Evolutionary conservation across 2,797 vertebrate genomes (phyloP).

Genomic region (Ataeniobius toweri): DNA sequence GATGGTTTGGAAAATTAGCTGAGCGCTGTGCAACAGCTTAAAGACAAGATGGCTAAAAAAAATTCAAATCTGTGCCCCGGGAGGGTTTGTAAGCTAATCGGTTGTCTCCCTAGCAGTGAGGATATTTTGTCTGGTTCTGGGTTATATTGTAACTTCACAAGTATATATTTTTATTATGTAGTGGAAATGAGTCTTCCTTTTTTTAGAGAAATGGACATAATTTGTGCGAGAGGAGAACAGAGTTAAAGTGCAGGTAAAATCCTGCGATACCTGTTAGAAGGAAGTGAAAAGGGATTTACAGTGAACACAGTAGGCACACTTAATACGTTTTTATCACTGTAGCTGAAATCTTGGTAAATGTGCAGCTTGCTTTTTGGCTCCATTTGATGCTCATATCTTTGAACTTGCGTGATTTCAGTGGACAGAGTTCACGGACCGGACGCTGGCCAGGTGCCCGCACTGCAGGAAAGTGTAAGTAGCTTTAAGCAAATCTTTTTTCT

Average conservation of each 20-base stretch:
- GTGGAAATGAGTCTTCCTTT: background rate
- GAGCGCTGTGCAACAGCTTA: conserved; percentile 11
- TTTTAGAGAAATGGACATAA: background rate
- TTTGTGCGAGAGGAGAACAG: background rate
- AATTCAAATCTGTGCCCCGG: conserved; percentile 48
- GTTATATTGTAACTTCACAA: background rate
- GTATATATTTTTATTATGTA: background rate
- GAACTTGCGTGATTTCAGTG: conserved; percentile 80
- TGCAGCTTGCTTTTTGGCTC: conserved; percentile 1
- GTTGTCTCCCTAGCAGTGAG: conserved; percentile 48
- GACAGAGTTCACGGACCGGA: conserved; percentile 94
- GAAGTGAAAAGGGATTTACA: background rate
- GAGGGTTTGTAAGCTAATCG: conserved; percentile 34
- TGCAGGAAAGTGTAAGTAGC: conserved; percentile 95
- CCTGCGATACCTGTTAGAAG: background rate
- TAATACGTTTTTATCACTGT: background rate
- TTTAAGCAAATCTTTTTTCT: conserved; percentile 28
- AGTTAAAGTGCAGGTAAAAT: background rate
- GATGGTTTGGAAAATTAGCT: conserved; percentile 39
- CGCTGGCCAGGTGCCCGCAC: conserved; percentile 92
- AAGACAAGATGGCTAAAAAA: conserved; percentile 29
- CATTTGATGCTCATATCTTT: conserved; percentile 6
- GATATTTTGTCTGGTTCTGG: conserved; percentile 34
- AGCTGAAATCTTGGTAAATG: background rate
- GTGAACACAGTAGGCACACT: background rate